These are phyloP conservation scores for Chinchilla lanigera DNA, from an alignment of 2,113 vertebrate species.

Conservation along the genomic window DNA sequence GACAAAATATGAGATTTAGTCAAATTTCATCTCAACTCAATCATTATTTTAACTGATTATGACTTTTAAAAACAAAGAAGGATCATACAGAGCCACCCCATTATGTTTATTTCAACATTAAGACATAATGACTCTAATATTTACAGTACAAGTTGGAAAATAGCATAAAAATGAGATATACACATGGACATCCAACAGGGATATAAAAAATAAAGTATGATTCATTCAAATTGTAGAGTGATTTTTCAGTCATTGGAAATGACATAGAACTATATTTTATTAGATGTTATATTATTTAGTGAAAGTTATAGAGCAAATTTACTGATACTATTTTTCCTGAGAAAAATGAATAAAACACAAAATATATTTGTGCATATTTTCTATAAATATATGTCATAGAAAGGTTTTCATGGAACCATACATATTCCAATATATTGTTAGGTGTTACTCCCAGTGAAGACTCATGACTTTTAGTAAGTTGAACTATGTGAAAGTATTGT, in stretches of 20 bases:
- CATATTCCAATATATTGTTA: not conserved
- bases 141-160: not conserved
- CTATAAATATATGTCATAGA: not conserved
- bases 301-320: not conserved
- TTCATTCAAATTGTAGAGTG: not conserved
- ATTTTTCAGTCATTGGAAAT: not conserved
- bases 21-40: not conserved
- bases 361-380: constrained; percentile 10
- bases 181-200: not conserved
- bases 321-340: not conserved
- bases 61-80: not conserved
- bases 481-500: not conserved
- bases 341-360: not conserved
- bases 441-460: not conserved
- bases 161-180: not conserved
- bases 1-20: not conserved
- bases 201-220: not conserved
- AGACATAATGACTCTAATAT: not conserved
- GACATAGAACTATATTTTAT: not conserved
- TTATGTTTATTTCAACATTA: not conserved
- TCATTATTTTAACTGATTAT: constrained; percentile 8
- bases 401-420: not conserved
- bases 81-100: not conserved
- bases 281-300: constrained; percentile 10
- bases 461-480: not conserved